These are phyloP conservation scores for Pelagia noctiluca DNA, from an alignment of 30 jellyfish, hydroid and myxozoan species.

Conservation along the genomic window DNA sequence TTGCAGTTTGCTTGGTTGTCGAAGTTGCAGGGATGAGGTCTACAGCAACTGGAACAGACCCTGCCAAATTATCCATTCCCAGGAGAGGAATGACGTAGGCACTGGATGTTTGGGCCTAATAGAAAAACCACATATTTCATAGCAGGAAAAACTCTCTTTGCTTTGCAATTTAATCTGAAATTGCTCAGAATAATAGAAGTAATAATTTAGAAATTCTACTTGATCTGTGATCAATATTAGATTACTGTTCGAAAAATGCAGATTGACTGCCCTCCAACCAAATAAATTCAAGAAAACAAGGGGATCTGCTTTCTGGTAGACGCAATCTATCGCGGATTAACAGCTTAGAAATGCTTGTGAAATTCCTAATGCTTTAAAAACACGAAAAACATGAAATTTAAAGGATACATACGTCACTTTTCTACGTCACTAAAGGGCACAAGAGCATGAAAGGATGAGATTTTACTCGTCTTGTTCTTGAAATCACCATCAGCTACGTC, in stretches of 20 bases:
- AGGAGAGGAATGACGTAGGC: slow-evolving; percentile 38
- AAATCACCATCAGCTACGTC: slow-evolving; percentile 66
- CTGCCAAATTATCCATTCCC: slow-evolving; percentile 69
- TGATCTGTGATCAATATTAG: neutral
- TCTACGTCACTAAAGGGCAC: slow-evolving; percentile 79
- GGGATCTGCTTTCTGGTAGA: neutral
- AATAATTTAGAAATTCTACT: neutral
- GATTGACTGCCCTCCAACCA: neutral
- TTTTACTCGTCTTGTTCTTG: slow-evolving; percentile 34
- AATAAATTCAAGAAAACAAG: neutral
- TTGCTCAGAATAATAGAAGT: no score
- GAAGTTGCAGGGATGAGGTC: slow-evolving; percentile 74
- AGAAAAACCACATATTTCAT: neutral
- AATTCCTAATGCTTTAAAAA: neutral
- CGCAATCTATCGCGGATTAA: neutral
- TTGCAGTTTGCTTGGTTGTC: slow-evolving; percentile 49
- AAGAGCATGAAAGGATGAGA: slow-evolving; percentile 36
- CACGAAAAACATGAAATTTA: slow-evolving; percentile 21
- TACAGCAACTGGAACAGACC: slow-evolving; percentile 85
- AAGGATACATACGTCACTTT: slow-evolving; percentile 82
- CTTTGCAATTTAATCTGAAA: no score
- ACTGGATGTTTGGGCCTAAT: neutral
- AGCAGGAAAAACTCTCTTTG: no score
- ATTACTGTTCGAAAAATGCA: neutral
- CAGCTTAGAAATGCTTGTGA: neutral